Percentiles rank a stretch among this genome's conserved stretches.
These are phyloP conservation scores for Mungos mungo DNA, from an alignment of 2,113 vertebrate genomes.

Conservation along the genomic window DNA sequence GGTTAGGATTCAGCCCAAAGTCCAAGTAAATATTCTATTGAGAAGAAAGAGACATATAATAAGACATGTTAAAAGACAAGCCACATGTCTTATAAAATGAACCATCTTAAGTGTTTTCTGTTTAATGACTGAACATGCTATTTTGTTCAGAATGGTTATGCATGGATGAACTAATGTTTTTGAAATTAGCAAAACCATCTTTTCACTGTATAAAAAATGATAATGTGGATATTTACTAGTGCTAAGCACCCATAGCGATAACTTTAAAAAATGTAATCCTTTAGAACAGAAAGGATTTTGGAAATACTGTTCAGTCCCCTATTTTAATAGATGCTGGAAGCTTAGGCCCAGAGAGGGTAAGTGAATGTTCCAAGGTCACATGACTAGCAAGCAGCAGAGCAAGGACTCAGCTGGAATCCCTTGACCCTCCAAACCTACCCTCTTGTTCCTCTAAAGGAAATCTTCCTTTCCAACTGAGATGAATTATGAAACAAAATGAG, in stretches of 20 bases:
- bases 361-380: not conserved
- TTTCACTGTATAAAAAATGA: not conserved
- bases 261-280: not conserved
- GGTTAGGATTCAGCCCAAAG: not conserved
- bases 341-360: not conserved
- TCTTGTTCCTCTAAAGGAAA: not conserved
- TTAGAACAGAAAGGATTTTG: slow-evolving; percentile 21
- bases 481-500: slow-evolving; percentile 30
- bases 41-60: not conserved
- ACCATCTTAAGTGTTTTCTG: not conserved
- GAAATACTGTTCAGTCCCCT: not conserved
- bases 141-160: slow-evolving; percentile 3
- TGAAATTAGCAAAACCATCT: not conserved
- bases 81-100: not conserved
- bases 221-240: not conserved
- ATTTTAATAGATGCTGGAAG: not conserved
- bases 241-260: not conserved
- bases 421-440: not conserved
- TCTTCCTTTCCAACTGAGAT: not conserved
- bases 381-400: not conserved
- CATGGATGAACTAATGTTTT: not conserved
- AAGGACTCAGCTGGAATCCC: not conserved
- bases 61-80: not conserved
- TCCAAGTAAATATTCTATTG: not conserved
- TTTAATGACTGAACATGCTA: not conserved